Evolutionary conservation across 2,888 invertebrate genomes (phyloP), one percentile per base, ranked within the genome.

Genomic region (Onchidella celtica): DNA sequence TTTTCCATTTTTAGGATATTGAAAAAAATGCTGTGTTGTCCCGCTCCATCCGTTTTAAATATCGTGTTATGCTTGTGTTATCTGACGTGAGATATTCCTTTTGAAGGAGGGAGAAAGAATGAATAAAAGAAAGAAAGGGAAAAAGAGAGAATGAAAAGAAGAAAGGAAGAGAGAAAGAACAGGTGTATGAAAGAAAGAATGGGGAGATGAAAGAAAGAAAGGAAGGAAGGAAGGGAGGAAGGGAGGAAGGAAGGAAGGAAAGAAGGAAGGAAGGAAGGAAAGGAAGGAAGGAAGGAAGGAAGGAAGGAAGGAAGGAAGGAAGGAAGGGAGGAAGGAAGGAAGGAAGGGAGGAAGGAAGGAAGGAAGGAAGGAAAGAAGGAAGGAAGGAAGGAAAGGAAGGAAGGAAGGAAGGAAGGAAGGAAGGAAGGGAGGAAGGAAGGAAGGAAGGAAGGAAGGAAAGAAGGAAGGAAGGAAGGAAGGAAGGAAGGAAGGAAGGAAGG

Each of bases 221-320:
- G 27, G 11, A 55, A 27, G 55, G 9, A 55, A 24, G 55, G 9
- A 40, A 38, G 63, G 38, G 32, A 75, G 34, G 38, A 24, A 34
- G 36, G 27, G 21, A 63, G 38, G 40, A 27, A 63, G 27, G 38
- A 24, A 0, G 55, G 4, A 2, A 27, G 1, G 47, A 47, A 55
- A 72, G 55, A 27, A 32, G 47, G 34, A 75, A 40, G 40, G 36
- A 65, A 40, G 34, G 29, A 65, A 40, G 27, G 59, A 63, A 34
- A 36, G 4, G 38, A 27, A 34, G 38, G 36, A 24, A 38, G 24
- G 36, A 63, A 63, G 21, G 40, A 34, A 38, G 38, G 38, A 40
- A 38, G 32, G 63, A 9, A 38, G 2, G 29, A 38, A 75, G 24
- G 59, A 40, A 32, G 32, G 38, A 11, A 63, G 11, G 63, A 29